Evolutionary conservation across 2,888 invertebrate species (phyloP).

Genomic region (Drosophila testacea): DNA sequence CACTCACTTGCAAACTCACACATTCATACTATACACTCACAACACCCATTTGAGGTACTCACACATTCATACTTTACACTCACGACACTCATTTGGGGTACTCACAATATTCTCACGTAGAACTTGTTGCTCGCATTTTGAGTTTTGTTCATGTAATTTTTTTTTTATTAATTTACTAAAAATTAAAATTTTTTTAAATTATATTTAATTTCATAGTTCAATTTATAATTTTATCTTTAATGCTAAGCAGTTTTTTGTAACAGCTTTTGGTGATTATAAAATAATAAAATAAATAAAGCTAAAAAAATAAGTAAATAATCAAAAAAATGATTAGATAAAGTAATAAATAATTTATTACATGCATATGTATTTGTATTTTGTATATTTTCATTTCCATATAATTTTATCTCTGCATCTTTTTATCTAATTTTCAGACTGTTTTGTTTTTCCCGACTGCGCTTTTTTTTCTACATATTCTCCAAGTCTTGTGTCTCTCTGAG

Average conservation of each 20-base stretch:
- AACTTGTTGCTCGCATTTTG: conserved; percentile 62
- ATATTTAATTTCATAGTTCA: too few species aligned
- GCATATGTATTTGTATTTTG: conserved; percentile 8
- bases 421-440: conserved; percentile 6
- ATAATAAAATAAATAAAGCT: too few species aligned
- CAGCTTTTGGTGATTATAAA: too few species aligned
- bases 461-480: neutral
- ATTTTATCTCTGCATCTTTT: conserved; percentile 12
- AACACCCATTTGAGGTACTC: conserved; percentile 7
- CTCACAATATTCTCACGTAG: conserved; percentile 30
- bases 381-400: conserved; percentile 6
- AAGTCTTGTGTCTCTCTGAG: conserved; percentile 22
- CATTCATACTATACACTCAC: conserved; percentile 15
- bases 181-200: too few species aligned
- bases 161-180: conserved; percentile 6
- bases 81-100: conserved; percentile 20
- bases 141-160: conserved; percentile 52
- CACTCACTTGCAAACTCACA: conserved; percentile 3
- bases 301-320: too few species aligned
- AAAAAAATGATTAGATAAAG: too few species aligned
- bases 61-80: conserved; percentile 10
- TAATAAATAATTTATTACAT: neutral
- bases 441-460: neutral
- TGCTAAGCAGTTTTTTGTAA: too few species aligned
- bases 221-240: too few species aligned